Conservation (phyloP, 2,113 vertebrate species). For the Gobiocypris rarus region DNA sequence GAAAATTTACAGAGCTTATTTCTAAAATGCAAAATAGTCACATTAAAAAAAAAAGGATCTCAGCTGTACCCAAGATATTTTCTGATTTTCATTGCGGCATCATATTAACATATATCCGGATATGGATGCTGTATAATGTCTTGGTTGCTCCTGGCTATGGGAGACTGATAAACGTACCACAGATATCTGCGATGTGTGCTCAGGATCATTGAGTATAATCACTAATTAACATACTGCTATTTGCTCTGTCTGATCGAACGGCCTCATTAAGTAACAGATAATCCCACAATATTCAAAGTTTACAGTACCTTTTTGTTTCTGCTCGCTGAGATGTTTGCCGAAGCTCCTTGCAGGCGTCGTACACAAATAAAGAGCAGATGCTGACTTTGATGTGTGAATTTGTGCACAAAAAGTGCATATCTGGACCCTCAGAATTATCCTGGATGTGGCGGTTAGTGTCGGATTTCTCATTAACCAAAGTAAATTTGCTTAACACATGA, state of each 20-base stretch:
- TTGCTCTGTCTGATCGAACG: slow-evolving; percentile 78
- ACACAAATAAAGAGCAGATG: slow-evolving; percentile 65
- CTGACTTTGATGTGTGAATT: slow-evolving; percentile 59
- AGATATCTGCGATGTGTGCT: slow-evolving; percentile 69
- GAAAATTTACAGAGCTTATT: slow-evolving; percentile 47
- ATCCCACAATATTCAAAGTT: slow-evolving; percentile 78
- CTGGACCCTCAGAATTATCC: slow-evolving; percentile 43
- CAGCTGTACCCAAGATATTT: background rate
- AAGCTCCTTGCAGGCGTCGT: slow-evolving; percentile 64
- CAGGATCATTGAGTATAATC: slow-evolving; percentile 72
- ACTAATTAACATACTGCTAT: slow-evolving; percentile 82
- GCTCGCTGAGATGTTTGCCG: slow-evolving; percentile 65
- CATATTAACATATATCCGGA: background rate
- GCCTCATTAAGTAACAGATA: slow-evolving; percentile 75
- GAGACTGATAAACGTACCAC: slow-evolving; percentile 56
- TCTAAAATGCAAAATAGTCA: background rate
- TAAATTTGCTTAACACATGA: slow-evolving; percentile 52
- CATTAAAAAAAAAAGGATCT: background rate
- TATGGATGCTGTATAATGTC: slow-evolving; percentile 6
- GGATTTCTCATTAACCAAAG: slow-evolving; percentile 55
- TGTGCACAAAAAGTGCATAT: slow-evolving; percentile 37
- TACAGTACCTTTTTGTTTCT: slow-evolving; percentile 69
- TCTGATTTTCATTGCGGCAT: background rate
- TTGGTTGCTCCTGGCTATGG: slow-evolving; percentile 39
- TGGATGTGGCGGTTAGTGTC: slow-evolving; percentile 22